Evolutionary conservation across 1,140 invertebrate species (phyloP), one percentile per base, ranked within the genome.

Genomic region (Ceratina japonica): DNA sequence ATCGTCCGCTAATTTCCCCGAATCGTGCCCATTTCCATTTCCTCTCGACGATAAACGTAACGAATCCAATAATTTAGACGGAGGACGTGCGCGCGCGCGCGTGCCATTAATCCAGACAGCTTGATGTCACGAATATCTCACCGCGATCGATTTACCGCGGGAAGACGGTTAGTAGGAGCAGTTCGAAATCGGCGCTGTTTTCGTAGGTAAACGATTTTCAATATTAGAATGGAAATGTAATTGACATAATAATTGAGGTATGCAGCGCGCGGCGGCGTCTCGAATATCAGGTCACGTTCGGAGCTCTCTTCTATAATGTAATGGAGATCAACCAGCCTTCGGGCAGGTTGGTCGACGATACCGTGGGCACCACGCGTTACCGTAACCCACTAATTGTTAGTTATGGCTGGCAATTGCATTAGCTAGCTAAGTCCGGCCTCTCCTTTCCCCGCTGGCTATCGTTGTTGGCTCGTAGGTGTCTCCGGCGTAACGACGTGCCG

Each of bases 371-470:
- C 52, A 64, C 73, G 49, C 71, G 58, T 84, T 84, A 83, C 64
- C 73, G 83, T 81, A 84, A 79, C 70, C 79, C 49, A 79, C 62
- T 88, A 87, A 88, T 88, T 88, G 86, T 88, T 88, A 84, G 86
- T 85, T 88, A 87, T 74, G 74, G 71, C 78, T 44, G 72, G 52
- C 85, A 76, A 87, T 87, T 83, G 86, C 83, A 81, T 85, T 86
- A 84, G 79, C 79, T 86, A 76, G 76, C 78, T 71, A 86, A 88
- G 79, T 87, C 85, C 74, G 64, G 37, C 44, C 69, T 52, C 52
- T 49, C 37, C 44, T 65, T 51, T 58, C 61, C 61, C 59, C 49
- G 56, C 52, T 37, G 62, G 51, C 37, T 22, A 61, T 78, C 78
- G 82, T 74, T 75, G 79, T 68, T 71, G 65, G 59, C 66, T 31